phyloP scores from a whole-genome alignment of 2,797 vertebrate genomes.

The Lepus townsendii region DNA sequence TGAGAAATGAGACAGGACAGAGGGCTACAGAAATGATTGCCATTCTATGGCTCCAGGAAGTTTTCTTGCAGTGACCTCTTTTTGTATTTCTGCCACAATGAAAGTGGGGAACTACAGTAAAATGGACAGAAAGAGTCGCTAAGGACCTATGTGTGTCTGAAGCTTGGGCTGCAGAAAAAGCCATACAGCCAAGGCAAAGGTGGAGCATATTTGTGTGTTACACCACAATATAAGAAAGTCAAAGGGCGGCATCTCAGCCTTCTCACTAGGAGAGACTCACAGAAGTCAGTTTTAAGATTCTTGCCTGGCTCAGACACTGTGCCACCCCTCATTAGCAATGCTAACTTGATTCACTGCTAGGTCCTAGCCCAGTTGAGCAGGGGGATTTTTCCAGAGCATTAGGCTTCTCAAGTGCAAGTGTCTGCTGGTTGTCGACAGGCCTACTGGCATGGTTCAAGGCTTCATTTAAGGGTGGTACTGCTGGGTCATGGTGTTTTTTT shows the following conservation, averaged over 20 bases:
- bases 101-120: neutral
- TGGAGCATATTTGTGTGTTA: neutral
- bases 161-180: neutral
- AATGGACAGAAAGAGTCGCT: neutral
- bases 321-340: constrained; percentile 34
- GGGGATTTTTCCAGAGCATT: neutral
- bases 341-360: constrained; percentile 41
- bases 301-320: neutral
- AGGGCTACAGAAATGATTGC: neutral
- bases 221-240: neutral
- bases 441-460: neutral
- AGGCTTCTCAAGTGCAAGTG: neutral
- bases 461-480: neutral
- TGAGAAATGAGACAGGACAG: neutral
- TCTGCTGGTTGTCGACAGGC: neutral
- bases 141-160: neutral
- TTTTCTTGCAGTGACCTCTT: neutral
- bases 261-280: neutral
- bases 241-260: neutral
- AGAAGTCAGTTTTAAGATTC: constrained; percentile 39
- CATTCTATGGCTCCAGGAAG: neutral
- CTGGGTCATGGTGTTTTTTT: too few species aligned
- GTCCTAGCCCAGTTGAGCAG: constrained; percentile 25
- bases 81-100: neutral
- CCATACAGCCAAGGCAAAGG: neutral